Percentiles rank a stretch among this genome's conserved stretches.
Conservation (phyloP, 1,140 invertebrate species). For the Oryctes rhinoceros region DNA sequence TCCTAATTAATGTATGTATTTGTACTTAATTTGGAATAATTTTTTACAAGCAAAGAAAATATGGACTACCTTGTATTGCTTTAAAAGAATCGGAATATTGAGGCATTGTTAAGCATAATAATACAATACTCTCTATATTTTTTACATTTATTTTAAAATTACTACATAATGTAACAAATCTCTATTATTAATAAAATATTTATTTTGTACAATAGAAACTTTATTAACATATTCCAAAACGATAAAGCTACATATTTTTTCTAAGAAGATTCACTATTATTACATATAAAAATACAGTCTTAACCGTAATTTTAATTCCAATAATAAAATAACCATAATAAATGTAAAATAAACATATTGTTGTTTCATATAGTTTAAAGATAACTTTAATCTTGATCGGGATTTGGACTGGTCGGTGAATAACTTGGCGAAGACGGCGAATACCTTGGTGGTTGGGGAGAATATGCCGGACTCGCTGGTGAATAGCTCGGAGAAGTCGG, state of each 20-base stretch:
- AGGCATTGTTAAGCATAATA: no score
- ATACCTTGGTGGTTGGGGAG: constrained; percentile 54
- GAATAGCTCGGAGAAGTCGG: constrained; percentile 71
- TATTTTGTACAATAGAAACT: constrained; percentile 25
- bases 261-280: not conserved
- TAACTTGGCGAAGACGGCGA: constrained; percentile 56
- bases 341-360: not conserved
- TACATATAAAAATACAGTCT: constrained; percentile 23
- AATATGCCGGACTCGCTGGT: constrained; percentile 57
- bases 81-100: no score
- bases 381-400: constrained; percentile 48
- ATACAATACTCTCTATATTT: not conserved
- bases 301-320: constrained; percentile 27
- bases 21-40: no score
- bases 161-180: constrained; percentile 14
- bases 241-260: not conserved
- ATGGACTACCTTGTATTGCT: no score
- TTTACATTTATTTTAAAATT: constrained; percentile 29
- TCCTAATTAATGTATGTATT: no score
- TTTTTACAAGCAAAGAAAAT: no score
- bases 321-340: not conserved
- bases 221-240: constrained; percentile 7
- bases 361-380: not conserved
- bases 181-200: constrained; percentile 33
- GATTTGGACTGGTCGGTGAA: constrained; percentile 54